A percentile compares a stretch with the other conserved stretches of the same genome.
phyloP scores from a whole-genome alignment of 2,113 vertebrate genomes.

The Mesitornis unicolor region DNA sequence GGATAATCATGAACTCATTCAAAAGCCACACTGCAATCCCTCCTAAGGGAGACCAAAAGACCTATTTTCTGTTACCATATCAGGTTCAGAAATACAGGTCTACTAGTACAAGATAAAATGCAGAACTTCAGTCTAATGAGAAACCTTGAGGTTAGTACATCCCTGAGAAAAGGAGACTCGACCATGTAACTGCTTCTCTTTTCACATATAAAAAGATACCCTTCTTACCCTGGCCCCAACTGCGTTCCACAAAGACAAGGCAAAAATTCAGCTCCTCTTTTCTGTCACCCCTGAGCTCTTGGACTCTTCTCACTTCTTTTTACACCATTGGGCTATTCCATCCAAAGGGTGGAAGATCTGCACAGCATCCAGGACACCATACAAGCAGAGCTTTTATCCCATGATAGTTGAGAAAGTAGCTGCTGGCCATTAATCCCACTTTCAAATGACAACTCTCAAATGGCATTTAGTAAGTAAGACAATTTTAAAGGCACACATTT shows the following conservation, averaged over 20 bases:
- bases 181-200: background rate
- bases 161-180: background rate
- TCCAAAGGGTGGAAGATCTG: background rate
- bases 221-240: background rate
- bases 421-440: background rate
- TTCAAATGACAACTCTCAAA: too few species aligned
- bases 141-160: background rate
- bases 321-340: background rate
- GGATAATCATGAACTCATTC: background rate
- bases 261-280: background rate
- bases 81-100: background rate
- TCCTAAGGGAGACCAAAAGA: background rate
- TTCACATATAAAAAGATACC: fast-evolving
- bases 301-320: background rate
- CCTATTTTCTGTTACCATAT: background rate
- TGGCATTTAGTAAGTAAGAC: too few species aligned
- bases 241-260: background rate
- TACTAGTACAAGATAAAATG: background rate
- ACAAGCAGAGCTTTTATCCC: background rate
- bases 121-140: background rate
- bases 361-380: background rate
- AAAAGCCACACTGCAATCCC: background rate
- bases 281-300: background rate
- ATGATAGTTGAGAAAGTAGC: background rate
- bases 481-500: background rate